These are phyloP conservation scores for Anorthoa munda DNA, from an alignment of 2,888 invertebrate genomes.

Conservation along the genomic window DNA sequence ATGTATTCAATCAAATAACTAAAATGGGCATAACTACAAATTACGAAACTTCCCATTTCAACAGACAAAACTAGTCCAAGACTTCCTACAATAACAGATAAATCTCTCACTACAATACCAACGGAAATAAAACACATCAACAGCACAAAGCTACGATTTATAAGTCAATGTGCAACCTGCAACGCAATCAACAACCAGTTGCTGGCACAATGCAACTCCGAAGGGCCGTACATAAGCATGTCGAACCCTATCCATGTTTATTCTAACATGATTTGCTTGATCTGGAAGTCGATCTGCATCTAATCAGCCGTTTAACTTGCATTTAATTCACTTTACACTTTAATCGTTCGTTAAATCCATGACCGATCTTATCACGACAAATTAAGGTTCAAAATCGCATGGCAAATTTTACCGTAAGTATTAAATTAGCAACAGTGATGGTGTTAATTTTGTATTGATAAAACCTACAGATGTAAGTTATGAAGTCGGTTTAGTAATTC, in stretches of 20 bases:
- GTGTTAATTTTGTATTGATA: constrained; percentile 65
- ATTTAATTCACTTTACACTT: constrained; percentile 58
- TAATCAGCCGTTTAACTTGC: constrained; percentile 69
- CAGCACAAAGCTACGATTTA: constrained; percentile 62
- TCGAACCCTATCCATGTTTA: constrained; percentile 69
- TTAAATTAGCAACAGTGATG: constrained; percentile 51
- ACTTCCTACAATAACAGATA: constrained; percentile 47
- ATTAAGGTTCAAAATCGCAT: constrained; percentile 14
- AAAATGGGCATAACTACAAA: constrained; percentile 19
- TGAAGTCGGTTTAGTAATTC: constrained; percentile 48
- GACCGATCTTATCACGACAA: neutral
- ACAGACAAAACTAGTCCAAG: constrained; percentile 38
- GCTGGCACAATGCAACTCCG: constrained; percentile 43
- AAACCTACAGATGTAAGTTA: constrained; percentile 60
- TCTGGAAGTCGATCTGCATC: constrained; percentile 71
- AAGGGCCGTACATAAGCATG: constrained; percentile 59
- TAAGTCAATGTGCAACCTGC: constrained; percentile 56
- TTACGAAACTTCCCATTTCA: constrained; percentile 32
- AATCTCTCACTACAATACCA: constrained; percentile 51
- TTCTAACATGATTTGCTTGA: constrained; percentile 75
- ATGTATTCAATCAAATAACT: neutral
- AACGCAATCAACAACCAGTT: constrained; percentile 59
- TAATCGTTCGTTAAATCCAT: constrained; percentile 13
- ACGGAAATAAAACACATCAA: constrained; percentile 65
- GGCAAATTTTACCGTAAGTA: neutral